Base-by-base conservation (phyloP, 2,888 invertebrate species). In the Perizoma affinitatum region DNA sequence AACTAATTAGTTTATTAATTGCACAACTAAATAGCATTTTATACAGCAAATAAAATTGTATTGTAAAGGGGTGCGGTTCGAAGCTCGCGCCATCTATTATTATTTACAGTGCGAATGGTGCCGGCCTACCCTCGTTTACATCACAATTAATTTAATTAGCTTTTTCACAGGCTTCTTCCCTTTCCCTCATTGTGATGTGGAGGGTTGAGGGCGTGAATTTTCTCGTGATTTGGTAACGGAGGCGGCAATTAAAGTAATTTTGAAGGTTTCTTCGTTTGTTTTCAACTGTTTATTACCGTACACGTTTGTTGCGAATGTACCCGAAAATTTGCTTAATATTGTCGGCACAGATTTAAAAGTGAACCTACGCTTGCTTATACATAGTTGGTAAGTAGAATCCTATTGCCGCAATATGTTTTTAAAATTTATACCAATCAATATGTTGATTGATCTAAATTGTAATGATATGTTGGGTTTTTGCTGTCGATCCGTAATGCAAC, bases 91-190 rank as follows among this genome's bases (percentile, higher is more conserved):
- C 85, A 86, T 87, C 83, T 83, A 80, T 65, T 86, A 87, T 87
- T 87, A 87, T 87, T 87, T 84, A 87, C 83, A 83, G 81, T 77
- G 74, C 78, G 80, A 76, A 84, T 78, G 79, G 83, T 78, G 76
- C 76, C 75, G 73, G 81, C 77, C 82, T 82, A 86, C 89, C 88
- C 89, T 88, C 88, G 88, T 89, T 90, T 89, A 90, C 87, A 88
- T 87, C 87, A 88, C 90, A 89, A 90, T 88, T 89, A 89, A 90
- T 86, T 90, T 90, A 90, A 90, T 90, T 91, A 90, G 88, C 87
- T 88, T 90, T 89, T 90, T 90, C 87, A 88, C 87, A 83, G 90
- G 89, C 87, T 90, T 90, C 90, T 87, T 86, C 85, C 84, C 87
- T 84, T 22, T 87, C 84, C 83, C 82, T 83, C 82, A 85, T 86